phyloP scores from a whole-genome alignment of 2,888 invertebrate species.

The Spilarctia lutea region DNA sequence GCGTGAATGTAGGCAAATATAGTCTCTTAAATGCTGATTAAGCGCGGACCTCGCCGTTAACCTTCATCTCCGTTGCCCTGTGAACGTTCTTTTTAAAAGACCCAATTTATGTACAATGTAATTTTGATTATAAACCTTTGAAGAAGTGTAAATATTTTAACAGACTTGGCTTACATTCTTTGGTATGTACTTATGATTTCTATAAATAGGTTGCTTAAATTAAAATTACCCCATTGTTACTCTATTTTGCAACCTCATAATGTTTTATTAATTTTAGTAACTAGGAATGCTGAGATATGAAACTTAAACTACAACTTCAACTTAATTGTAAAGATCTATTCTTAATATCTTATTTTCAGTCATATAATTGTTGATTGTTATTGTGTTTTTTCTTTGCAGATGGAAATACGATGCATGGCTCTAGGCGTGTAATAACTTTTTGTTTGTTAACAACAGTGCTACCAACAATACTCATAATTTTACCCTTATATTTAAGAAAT shows the following conservation, averaged over 20 bases:
- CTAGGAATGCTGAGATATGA: neutral
- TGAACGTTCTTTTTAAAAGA: neutral
- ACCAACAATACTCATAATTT: constrained; percentile 91
- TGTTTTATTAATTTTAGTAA: neutral
- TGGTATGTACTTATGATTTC: neutral
- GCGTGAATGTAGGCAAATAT: constrained; percentile 4
- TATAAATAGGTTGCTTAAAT: neutral
- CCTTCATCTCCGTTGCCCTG: neutral
- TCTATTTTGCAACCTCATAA: neutral
- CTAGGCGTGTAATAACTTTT: constrained; percentile 91
- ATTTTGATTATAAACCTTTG: neutral
- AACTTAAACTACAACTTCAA: neutral
- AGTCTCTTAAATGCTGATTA: neutral
- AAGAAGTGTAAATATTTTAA: neutral
- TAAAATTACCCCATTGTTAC: neutral
- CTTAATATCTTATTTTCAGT: neutral
- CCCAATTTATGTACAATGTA: neutral
- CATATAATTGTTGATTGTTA: neutral
- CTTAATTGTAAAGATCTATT: neutral
- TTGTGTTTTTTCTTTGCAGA: constrained; percentile 79
- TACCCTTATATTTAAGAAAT: constrained; percentile 92
- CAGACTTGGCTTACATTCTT: neutral
- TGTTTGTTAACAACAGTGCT: constrained; percentile 92
- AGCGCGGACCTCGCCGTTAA: neutral
- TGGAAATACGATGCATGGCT: constrained; percentile 92